A percentile compares a stretch with the other conserved stretches of the same genome.
Evolutionary conservation across 2,888 invertebrate species (phyloP).

Genomic region (Sphaerophoria taeniata): DNA sequence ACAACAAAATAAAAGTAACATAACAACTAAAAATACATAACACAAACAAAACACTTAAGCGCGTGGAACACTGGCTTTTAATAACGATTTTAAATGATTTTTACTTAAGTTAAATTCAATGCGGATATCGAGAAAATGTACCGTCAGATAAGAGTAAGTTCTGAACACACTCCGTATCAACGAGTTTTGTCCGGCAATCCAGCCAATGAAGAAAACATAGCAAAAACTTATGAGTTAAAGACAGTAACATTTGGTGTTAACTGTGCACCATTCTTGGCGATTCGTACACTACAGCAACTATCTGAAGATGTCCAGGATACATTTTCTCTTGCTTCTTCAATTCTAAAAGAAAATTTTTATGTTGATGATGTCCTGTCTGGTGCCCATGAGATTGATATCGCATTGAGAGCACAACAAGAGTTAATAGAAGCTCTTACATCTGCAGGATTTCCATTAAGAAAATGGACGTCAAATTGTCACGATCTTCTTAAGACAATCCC

Average conservation of each 20-base stretch:
- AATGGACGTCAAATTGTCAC: constrained; percentile 37
- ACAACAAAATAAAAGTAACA: no score
- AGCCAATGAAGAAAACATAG: neutral
- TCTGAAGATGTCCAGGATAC: constrained; percentile 8
- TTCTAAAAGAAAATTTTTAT: constrained; percentile 41
- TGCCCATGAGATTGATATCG: constrained; percentile 40
- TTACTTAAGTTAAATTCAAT: no score
- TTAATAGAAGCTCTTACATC: constrained; percentile 32
- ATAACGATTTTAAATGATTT: no score
- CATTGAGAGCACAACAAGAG: constrained; percentile 28
- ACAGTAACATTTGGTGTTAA: neutral
- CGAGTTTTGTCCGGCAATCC: neutral
- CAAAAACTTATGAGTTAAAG: neutral
- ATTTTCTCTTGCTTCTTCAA: constrained; percentile 35
- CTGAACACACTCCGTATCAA: constrained; percentile 40
- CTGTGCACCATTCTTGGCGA: neutral
- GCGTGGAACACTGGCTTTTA: no score
- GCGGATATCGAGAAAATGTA: constrained; percentile 76
- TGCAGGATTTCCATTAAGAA: constrained; percentile 23
- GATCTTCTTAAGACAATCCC: constrained; percentile 6
- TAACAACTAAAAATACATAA: no score
- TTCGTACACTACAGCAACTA: neutral
- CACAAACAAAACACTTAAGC: no score
- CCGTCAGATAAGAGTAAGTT: constrained; percentile 71
- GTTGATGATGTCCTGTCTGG: constrained; percentile 58